A percentile compares a stretch with the other conserved stretches of the same genome.
phyloP scores from a whole-genome alignment of 2,888 invertebrate genomes.

The Cheilosia urbana region DNA sequence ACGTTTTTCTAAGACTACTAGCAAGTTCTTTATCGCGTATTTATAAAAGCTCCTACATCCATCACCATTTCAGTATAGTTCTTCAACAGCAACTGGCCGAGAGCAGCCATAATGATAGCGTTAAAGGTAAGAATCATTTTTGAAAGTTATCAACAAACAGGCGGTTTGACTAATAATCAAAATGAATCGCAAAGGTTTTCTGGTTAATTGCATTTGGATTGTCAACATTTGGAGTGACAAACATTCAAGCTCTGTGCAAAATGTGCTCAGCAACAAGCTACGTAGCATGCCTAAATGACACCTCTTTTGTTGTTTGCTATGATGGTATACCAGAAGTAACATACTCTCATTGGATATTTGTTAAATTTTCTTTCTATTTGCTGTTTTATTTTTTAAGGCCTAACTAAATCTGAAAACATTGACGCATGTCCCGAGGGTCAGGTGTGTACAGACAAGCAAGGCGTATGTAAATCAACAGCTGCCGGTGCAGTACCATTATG shows the following conservation, averaged over 20 bases:
- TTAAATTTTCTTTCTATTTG: neutral
- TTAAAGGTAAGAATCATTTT: too few relatives aligned
- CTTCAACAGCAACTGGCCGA: too few relatives aligned
- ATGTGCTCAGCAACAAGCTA: neutral
- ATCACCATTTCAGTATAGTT: too few relatives aligned
- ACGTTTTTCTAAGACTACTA: too few relatives aligned
- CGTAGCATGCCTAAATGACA: conserved; percentile 24
- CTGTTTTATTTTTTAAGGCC: neutral
- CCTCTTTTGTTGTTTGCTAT: conserved; percentile 5
- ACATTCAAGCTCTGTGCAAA: neutral
- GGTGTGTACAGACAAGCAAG: neutral
- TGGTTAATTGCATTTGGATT: neutral
- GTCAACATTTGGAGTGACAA: neutral
- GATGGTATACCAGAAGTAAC: neutral
- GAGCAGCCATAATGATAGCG: too few relatives aligned
- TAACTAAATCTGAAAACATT: neutral
- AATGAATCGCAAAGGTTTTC: neutral
- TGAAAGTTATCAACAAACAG: too few relatives aligned
- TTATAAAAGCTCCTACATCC: too few relatives aligned
- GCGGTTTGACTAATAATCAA: neutral
- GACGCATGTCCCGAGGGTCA: neutral
- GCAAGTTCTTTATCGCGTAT: too few relatives aligned
- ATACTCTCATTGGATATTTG: neutral
- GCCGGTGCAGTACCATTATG: neutral
- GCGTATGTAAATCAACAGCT: neutral